Evolutionary conservation across 2,113 vertebrate genomes (phyloP), one percentile per base, ranked within the genome.

Genomic region (Ciconia boyciana): DNA sequence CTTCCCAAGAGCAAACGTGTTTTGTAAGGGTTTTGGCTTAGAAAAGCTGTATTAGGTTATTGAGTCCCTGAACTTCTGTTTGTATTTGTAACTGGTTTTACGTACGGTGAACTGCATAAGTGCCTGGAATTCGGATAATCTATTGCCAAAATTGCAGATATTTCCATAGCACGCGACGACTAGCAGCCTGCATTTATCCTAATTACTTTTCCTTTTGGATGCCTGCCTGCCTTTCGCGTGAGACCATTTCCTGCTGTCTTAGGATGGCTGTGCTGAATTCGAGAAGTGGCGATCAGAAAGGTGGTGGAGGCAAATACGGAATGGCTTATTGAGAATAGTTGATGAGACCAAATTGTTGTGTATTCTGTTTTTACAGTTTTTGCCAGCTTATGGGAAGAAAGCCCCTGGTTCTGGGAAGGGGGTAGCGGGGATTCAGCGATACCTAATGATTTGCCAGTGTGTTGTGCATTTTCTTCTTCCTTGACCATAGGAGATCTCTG

Each of bases 161-260:
- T 72, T 93, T 86, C 86, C 49, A 41, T 77, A 57, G 83, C 89
- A 49, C 1, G 0, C 0, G 4, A 48, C 0, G 0, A 6, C 31
- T 36, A 5, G 41, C 55, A 32, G 58, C 49, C 54, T 66, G 57
- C 58, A 4, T 68, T 90, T 80, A 49, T 31, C 54, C 51, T 43
- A 19, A 62, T 82, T 13, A 11, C 48, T 79, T 83, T 84, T 87
- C 55, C 52, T 68, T 68, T 60, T 74, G 96, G 80, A 20, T 84
- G 60, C 34, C 54, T 86, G 85, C 68, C 83, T 81, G 71, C 80
- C 60, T 78, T 51, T 26, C 0, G 0, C 7, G 9, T n/a, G 75
- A 83, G 71, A 16, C 52, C 0, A 0, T 78, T 87, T 70, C 76
- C 81, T 91, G 72, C 39, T 55, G 26, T 51, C 16, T 71, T 14